Evolutionary conservation across 2,113 vertebrate genomes (phyloP).

Genomic region (Hiodon tergisus): DNA sequence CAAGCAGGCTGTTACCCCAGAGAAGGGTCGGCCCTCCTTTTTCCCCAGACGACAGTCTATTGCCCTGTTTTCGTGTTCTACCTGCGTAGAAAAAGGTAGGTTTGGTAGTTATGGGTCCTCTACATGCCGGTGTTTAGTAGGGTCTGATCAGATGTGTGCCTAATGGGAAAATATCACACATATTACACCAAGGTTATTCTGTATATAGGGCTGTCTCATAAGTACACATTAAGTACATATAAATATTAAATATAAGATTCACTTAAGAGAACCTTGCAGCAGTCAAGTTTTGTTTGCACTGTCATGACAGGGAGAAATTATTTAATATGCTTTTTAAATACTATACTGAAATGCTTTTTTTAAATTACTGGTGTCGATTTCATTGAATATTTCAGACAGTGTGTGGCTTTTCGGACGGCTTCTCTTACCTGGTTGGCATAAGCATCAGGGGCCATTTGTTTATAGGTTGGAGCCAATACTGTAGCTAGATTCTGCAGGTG

Average conservation of each 20-base stretch:
- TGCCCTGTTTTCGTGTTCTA: constrained; percentile 90
- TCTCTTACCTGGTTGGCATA: constrained; percentile 85
- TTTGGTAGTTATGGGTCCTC: neutral
- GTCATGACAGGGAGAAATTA: too few relatives aligned
- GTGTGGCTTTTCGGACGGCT: neutral
- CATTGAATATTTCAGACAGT: neutral
- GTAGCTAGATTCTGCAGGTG: constrained; percentile 85
- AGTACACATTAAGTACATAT: too few relatives aligned
- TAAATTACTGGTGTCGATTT: too few relatives aligned
- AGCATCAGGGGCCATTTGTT: constrained; percentile 88
- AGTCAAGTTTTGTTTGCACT: too few relatives aligned
- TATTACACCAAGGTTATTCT: neutral
- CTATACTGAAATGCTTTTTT: too few relatives aligned
- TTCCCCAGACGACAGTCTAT: constrained; percentile 85
- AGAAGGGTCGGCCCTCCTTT: constrained; percentile 91
- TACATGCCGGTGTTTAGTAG: neutral
- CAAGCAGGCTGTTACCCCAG: constrained; percentile 92
- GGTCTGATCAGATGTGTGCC: neutral
- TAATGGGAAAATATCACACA: neutral
- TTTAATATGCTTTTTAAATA: too few relatives aligned
- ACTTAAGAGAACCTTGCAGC: too few relatives aligned
- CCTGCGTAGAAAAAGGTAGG: constrained; percentile 51
- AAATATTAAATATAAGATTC: too few relatives aligned
- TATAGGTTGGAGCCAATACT: constrained; percentile 82
- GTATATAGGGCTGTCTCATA: too few relatives aligned